Conservation (phyloP, 2,797 vertebrate species). For the Smutsia gigantea region DNA sequence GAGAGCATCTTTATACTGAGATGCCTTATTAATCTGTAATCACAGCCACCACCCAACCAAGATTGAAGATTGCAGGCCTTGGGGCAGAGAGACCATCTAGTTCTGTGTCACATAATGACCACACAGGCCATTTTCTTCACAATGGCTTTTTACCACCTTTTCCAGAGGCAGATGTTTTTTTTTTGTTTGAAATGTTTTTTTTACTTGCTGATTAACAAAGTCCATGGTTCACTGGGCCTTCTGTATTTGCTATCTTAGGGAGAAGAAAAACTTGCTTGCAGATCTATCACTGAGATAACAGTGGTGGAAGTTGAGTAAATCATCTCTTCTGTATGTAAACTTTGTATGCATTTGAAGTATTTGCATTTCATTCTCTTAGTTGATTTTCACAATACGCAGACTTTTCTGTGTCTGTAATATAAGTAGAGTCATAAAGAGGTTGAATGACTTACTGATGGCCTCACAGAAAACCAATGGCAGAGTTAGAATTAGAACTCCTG, state of each 20-base stretch:
- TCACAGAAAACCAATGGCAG: constrained; percentile 6
- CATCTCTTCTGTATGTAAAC: neutral
- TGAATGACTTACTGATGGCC: neutral
- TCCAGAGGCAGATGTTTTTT: neutral
- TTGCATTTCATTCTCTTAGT: neutral
- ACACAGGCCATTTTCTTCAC: neutral
- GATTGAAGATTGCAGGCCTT: neutral
- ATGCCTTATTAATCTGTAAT: neutral
- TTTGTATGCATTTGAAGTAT: neutral
- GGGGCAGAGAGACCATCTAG: neutral
- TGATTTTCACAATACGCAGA: neutral
- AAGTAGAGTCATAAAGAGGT: neutral
- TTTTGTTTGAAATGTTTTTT: neutral
- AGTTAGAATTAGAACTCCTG: neutral
- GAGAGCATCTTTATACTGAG: neutral
- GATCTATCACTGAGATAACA: neutral
- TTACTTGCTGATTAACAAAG: neutral
- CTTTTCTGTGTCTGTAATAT: neutral
- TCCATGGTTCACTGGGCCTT: neutral
- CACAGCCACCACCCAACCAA: neutral
- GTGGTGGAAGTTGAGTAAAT: neutral
- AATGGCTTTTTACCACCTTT: neutral
- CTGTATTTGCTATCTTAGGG: neutral
- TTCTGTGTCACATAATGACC: neutral
- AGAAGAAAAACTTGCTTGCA: neutral